Conservation (phyloP, 53 echinoderm and acorn worm genomes). For the Arbacia lixula region DNA sequence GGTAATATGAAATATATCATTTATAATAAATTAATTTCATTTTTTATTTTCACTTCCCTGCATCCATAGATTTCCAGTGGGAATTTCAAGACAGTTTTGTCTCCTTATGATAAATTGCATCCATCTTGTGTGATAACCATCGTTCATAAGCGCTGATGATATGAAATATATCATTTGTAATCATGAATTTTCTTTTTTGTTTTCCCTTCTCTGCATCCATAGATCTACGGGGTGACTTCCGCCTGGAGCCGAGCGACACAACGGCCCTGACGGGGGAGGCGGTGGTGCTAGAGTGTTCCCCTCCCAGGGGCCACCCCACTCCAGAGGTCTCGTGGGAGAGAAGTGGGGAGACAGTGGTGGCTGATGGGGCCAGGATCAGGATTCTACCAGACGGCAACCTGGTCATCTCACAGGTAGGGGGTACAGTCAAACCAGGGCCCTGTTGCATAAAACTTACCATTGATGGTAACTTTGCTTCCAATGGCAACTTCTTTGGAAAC, state of each 20-base stretch:
- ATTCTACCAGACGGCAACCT: conserved; percentile 92
- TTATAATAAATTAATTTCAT: too few species aligned
- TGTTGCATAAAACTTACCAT: too few species aligned
- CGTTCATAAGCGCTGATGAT: too few species aligned
- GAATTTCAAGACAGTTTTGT: neutral
- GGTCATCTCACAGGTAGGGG: conserved; percentile 88
- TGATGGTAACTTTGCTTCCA: too few species aligned
- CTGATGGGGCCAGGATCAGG: conserved; percentile 72
- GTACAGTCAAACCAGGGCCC: too few species aligned
- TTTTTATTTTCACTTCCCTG: too few species aligned
- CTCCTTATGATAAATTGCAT: neutral
- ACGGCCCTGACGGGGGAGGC: conserved; percentile 76
- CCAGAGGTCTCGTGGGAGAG: conserved; percentile 88
- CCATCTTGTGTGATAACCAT: too few species aligned
- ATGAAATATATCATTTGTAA: neutral
- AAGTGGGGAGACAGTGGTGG: conserved; percentile 64
- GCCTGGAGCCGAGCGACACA: conserved; percentile 74
- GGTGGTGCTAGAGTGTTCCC: conserved; percentile 82
- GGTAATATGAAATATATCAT: too few species aligned
- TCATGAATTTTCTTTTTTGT: neutral
- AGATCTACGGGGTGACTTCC: conserved; percentile 85
- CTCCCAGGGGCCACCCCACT: conserved; percentile 82
- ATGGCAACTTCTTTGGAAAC: too few species aligned
- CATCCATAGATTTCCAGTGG: neutral
- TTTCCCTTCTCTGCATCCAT: conserved; percentile 13